Evolutionary conservation across 1,140 invertebrate species (phyloP).

Genomic region (Diorhabda elongata): DNA sequence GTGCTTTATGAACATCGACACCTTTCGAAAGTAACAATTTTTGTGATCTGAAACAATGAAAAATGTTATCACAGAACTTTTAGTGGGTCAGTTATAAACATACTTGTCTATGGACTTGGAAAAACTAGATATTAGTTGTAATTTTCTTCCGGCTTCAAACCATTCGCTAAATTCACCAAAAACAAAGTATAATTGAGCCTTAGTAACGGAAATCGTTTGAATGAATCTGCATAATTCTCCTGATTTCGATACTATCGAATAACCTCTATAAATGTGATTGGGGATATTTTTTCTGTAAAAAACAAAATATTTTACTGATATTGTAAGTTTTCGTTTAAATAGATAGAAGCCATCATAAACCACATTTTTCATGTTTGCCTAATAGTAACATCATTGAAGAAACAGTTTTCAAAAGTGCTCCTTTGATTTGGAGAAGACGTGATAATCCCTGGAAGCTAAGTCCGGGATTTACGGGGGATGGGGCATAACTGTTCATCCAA

Average conservation of each 20-base stretch:
- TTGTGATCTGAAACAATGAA: conserved; percentile 23
- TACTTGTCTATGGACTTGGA: conserved; percentile 65
- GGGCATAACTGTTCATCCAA: too few relatives aligned
- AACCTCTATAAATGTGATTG: conserved; percentile 58
- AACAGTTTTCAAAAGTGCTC: too few relatives aligned
- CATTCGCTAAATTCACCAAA: conserved; percentile 93
- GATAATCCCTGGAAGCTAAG: too few relatives aligned
- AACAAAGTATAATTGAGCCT: conserved; percentile 77
- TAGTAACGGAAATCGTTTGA: conserved; percentile 57
- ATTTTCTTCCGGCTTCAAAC: conserved; percentile 63
- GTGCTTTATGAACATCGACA: conserved; percentile 31
- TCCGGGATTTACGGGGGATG: too few relatives aligned
- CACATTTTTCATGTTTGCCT: too few relatives aligned
- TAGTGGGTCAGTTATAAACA: neutral
- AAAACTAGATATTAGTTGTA: conserved; percentile 66
- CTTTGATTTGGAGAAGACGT: too few relatives aligned
- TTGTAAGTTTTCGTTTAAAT: too few relatives aligned
- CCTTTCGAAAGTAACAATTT: conserved; percentile 46
- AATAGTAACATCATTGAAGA: too few relatives aligned
- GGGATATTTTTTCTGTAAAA: conserved; percentile 50
- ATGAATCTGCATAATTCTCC: conserved; percentile 54
- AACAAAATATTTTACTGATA: neutral
- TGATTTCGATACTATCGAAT: conserved; percentile 51
- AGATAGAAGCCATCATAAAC: too few relatives aligned
- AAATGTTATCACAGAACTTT: neutral